Base-by-base conservation (phyloP, 2,888 invertebrate species). In the Diplazon laetatorius region DNA sequence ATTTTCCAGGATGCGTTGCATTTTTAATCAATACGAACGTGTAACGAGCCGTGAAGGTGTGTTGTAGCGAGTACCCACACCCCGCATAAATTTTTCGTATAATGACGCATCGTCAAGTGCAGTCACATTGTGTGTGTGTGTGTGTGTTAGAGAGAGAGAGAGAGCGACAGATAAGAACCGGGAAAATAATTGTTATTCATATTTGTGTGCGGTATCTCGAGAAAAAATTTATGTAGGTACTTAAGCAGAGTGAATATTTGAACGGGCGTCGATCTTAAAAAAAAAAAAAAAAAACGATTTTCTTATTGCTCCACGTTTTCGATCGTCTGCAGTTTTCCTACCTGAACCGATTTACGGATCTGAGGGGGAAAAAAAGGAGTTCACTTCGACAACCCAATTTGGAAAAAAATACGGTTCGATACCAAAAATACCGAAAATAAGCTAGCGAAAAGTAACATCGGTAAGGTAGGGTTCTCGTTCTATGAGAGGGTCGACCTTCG, bases 161-260 rank as follows among this genome's bases (percentile, higher is more conserved):
- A 10, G 14, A 6, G 30, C 2, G 22, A n/a, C 39, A 42, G 20
- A 20, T 39, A 50, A 50, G 9, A 37, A 57, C 12, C 14, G 12
- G n/a, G 22, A 22, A 55, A 62, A 68, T 62, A 68, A 68, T 62
- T 30, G 35, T 55, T 35, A n/a, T 16, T 68, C 37, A 20, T 44
- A 22, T 52, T 44, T 60, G 16, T 62, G 68, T 55, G 46, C 39
- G n/a, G n/a, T n/a, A n/a, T n/a, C n/a, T n/a, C n/a, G n/a, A n/a
- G n/a, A 14, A 50, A n/a, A 18, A n/a, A 55, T 46, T n/a, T 52
- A 14, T 14, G 25, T 55, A 20, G 18, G 16, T n/a, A 18, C 44
- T 22, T 42, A 44, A 10, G 39, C 10, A 62, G 16, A 55, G 18
- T 18, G 12, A n/a, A n/a, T 62, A 75, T 62, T 44, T 37, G 22